Evolutionary conservation across 2,888 invertebrate genomes (phyloP), one percentile per base, ranked within the genome.

Genomic region (Hypsopygia costalis): DNA sequence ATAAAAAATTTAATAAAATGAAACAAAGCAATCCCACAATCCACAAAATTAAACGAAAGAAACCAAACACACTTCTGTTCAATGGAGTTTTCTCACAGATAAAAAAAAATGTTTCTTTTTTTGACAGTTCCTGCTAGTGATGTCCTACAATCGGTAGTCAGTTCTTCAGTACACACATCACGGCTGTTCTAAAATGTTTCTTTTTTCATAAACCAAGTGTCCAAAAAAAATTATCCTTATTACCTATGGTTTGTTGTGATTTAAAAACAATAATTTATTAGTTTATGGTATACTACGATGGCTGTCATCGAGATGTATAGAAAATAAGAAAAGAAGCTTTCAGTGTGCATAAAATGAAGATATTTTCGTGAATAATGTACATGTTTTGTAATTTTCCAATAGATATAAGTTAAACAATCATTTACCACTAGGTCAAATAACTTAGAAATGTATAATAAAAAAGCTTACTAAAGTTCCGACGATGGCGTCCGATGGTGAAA

Each of bases 401-500:
- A 82, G 74, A 63, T 72, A 50, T 83, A 81, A 81, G 81, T 81
- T 73, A 70, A 75, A 68, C 62, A 67, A 72, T 67, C 59, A 58
- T 68, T 66, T 69, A 69, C 68, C 68, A 65, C 64, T 74, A 68
- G 68, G 68, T 68, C 69, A 61, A 72, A 71, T 61, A 65, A 60
- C 50, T 52, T 71, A 73, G 72, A 73, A 66, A 87, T 86, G 83
- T 69, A 66, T 66, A 69, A 70, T 79, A 78, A 68, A 75, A 81
- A 77, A 74, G 77, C 73, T 74, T 76, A 71, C 54, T 80, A 72
- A 51, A 77, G 73, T 76, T 74, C 69, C 69, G 79, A 82, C 86
- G 83, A 94, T 94, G 94, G 94, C 94, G 94, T 93, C 94, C 80
- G 94, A 94, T 89, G 92, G 92, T 89, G 94, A 93, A 91, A 93